Evolutionary conservation across 2,888 invertebrate species (phyloP), one percentile per base, ranked within the genome.

Genomic region (Sericinus montela): DNA sequence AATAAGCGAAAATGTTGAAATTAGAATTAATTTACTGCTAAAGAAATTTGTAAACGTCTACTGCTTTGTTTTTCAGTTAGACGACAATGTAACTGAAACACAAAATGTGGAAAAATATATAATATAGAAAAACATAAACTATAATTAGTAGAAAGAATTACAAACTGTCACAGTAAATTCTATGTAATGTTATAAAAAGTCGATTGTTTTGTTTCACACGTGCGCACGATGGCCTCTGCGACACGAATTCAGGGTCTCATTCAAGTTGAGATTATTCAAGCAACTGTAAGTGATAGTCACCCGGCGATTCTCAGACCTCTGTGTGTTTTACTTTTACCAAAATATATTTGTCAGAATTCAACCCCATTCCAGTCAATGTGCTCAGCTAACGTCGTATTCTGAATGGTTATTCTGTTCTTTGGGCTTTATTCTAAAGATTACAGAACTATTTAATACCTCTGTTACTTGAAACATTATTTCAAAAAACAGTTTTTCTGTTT

Each of bases 201-300:
- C 1, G 63, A 68, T 81, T 84, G 72, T 87, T 87, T 78, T 85
- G 76, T 88, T 87, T 74, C 87, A 86, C 86, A 78, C 86, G 80
- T 78, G 75, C 82, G 68, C 73, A 68, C 77, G 65, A 69, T 78
- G 83, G 76, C 74, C 73, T 59, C 63, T 73, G 72, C 78, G 63
- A 65, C 77, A 69, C 74, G 69, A 73, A 69, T 66, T 70, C 86
- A 88, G 88, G 84, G 81, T 80, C 81, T 77, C 80, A 75, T 83
- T 71, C 82, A 82, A 83, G 88, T 87, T 84, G 86, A 87, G 77
- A 82, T 87, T 79, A 73, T 86, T 74, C 77, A 90, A 63, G 76
- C 89, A 71, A 89, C 84, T 89, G 91, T 91, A 90, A 91, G 91
- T 72, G 76, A 69, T 64, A 67, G 69, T 69, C 75, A 68, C 68